A percentile compares a stretch with the other conserved stretches of the same genome.
Evolutionary conservation across 1,140 invertebrate genomes (phyloP).

Genomic region (Atopsyche davidsoni): DNA sequence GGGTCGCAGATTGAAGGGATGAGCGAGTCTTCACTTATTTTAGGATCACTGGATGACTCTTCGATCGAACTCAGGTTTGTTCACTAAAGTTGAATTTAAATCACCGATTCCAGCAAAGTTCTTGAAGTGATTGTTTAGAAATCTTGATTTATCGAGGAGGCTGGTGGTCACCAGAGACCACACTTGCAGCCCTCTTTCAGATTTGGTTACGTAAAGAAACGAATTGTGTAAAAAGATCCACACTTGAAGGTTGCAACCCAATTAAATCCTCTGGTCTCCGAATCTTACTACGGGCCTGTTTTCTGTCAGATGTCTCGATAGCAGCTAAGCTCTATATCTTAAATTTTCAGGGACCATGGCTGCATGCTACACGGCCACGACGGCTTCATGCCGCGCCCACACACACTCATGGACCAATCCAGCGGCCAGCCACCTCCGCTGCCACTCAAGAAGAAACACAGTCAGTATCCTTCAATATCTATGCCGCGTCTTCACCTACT

Average conservation of each 20-base stretch:
- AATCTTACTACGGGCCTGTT: too few relatives aligned
- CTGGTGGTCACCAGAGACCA: too few relatives aligned
- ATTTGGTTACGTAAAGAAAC: too few relatives aligned
- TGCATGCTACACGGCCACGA: slow-evolving; percentile 25
- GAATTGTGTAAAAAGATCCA: too few relatives aligned
- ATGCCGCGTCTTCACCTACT: too few relatives aligned
- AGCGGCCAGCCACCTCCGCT: slow-evolving; percentile 75
- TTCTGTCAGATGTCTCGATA: too few relatives aligned
- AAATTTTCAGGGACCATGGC: slow-evolving; percentile 38
- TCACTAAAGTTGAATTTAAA: background rate
- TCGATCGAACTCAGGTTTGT: slow-evolving; percentile 22
- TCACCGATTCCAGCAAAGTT: background rate
- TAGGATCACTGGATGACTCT: slow-evolving; percentile 17
- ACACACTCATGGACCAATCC: slow-evolving; percentile 44
- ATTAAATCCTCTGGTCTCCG: too few relatives aligned
- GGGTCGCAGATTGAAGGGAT: slow-evolving; percentile 19
- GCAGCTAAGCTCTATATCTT: too few relatives aligned
- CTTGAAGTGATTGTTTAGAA: too few relatives aligned
- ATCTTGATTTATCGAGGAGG: too few relatives aligned
- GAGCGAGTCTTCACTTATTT: slow-evolving; percentile 8
- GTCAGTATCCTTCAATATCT: slow-evolving; percentile 65
- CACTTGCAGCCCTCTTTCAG: too few relatives aligned
- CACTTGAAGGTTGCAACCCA: too few relatives aligned
- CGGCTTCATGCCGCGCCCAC: slow-evolving; percentile 40
- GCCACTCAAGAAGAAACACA: slow-evolving; percentile 86